Evolutionary conservation across 1,140 invertebrate genomes (phyloP), one percentile per base, ranked within the genome.

Genomic region (Caenorhabditis latens): DNA sequence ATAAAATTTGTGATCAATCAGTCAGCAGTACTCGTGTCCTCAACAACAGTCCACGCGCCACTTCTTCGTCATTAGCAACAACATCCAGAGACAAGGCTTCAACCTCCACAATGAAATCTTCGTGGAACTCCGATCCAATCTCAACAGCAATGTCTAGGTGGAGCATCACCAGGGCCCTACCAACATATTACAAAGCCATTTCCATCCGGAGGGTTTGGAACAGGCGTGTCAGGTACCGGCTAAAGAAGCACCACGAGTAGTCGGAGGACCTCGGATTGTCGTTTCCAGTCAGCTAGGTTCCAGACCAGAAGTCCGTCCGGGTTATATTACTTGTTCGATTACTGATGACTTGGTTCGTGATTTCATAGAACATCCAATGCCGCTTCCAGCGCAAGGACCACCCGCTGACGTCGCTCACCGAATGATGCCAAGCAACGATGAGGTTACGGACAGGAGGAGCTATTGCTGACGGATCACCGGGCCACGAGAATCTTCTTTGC

Each of bases 341-440:
- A n/a, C n/a, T n/a, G n/a, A 32, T 32, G 2, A 32, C 32, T 5
- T 61, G 3, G 58, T 21, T n/a, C 14, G 50, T 2, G 50, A 16
- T 8, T 11, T 3, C 16, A 6, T 16, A 53, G 50, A 53, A 1
- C 50, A 8, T 9, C 11, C 50, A 16, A 53, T 53, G 5, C 50
- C 2, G 13, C 9, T 6, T 53, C 50, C 9, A 53, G 4, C 50
- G 1, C 50, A 11, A 53, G 13, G 13, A 53, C 50, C 50, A 53
- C 50, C 24, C 61, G 21, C n/a, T 53, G 71, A 79, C 21, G 46
- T 79, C 19, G 46, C 71, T 21, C 71, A 79, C 14, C 13, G 71
- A 13, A 79, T 79, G 71, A 24, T 79, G 46, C 13, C 9, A 46
- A 79, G 71, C 46, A n/a, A n/a, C n/a, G n/a, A n/a, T n/a, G 32